Base-by-base conservation (phyloP, 1,140 invertebrate species). In the Trigoniulus corallinus region DNA sequence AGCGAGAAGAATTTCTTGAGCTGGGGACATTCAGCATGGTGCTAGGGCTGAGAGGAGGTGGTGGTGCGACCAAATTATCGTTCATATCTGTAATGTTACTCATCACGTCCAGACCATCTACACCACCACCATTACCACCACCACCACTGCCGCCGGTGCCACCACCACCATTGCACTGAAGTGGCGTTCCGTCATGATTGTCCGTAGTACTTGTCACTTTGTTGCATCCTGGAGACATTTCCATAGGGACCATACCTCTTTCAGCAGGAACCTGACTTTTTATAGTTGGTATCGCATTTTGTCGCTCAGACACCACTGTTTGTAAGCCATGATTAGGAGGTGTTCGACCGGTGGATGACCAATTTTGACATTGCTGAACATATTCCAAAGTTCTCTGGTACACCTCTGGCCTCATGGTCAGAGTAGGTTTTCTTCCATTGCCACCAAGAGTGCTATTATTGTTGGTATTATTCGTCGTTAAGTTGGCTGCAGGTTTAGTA, bases 341-440 rank as follows among this genome's bases (percentile, higher is more conserved):
- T 7, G 7, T 12, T 18, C 21, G 4, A 24, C 4, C 4, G 7
- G 4, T 12, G 37, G 18, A 13, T 18, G 18, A 61, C 84, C 85
- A 88, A 41, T 78, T 82, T 58, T 86, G 81, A 62, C 86, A 91
- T 62, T 84, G 87, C 59, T 89, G 84, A 0, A 92, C 87, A 60
- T 93, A 92, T 56, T 89, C 84, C 13, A 91, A 64, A 2, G 88
- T 92, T 48, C 88, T 72, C 59, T 87, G 79, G 62, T 91, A 92
- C 0, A 84, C 79, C 49, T 91, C 87, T 27, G 82, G 80, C 26
- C 79, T 68, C 82, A 88, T 87, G 1, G 73, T 71, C 51, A 67
- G 62, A 1, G 68, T 69, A 22, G 65, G 67, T 48, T 54, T 52
- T 15, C 42, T n/a, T 46, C 3, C 18, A 3, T 26, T 3, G 18